Conservation (phyloP, 2,797 vertebrate genomes). For the Enoplosus armatus region DNA sequence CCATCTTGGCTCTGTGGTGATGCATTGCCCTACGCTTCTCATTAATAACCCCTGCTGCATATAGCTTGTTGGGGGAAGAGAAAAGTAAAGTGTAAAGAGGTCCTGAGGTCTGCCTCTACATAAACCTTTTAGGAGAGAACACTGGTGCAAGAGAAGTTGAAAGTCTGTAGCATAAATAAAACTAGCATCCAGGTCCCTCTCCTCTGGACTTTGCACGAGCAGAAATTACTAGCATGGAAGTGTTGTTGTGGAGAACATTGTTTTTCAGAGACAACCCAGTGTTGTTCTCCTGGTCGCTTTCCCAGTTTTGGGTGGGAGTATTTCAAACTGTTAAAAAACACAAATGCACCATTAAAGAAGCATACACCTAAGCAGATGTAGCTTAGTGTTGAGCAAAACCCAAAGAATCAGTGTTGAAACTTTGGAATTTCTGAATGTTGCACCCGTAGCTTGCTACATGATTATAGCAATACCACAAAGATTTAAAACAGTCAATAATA, state of each 20-base stretch:
- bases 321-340: not conserved
- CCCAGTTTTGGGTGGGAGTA: not conserved
- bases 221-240: not conserved
- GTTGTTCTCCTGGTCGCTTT: not conserved
- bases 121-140: slow-evolving; percentile 12
- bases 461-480: too few relatives aligned
- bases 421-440: not conserved
- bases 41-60: slow-evolving; percentile 73
- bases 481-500: not conserved
- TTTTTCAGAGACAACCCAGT: not conserved
- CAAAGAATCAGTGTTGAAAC: not conserved
- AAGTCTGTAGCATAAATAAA: slow-evolving; percentile 7
- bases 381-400: not conserved
- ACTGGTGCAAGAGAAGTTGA: not conserved
- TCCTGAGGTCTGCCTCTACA: slow-evolving; percentile 1
- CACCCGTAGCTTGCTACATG: not conserved
- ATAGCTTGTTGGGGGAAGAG: slow-evolving; percentile 37
- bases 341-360: not conserved
- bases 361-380: not conserved
- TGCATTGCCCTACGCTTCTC: slow-evolving; percentile 67
- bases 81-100: slow-evolving; percentile 13
- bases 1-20: slow-evolving; percentile 71
- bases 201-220: not conserved
- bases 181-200: not conserved
- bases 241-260: not conserved